Evolutionary conservation across 2,797 vertebrate species (phyloP), one percentile per base, ranked within the genome.

Genomic region (Peromyscus eremicus): DNA sequence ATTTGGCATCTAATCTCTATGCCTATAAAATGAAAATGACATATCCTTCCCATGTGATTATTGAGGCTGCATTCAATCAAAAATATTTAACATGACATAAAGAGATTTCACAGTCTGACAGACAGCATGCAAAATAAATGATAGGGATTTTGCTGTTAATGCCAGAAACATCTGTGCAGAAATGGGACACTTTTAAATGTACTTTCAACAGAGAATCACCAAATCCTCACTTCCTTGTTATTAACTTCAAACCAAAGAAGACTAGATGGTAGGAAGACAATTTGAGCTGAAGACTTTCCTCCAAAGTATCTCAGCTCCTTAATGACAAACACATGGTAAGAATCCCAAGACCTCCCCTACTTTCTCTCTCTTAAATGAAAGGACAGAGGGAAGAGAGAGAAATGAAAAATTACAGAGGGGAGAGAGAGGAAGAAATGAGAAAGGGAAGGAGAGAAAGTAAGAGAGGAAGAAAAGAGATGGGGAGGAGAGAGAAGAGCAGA

Each of bases 381-480:
- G 4, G 52, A 80, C 17, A 80, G 32, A 21, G 34, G 27, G 8
- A 17, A 64, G 27, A 34, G 32, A 55, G 37, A 7, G 16, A 52
- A 21, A 25, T 19, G 5, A 3, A 16, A 21, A 13, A 25, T 37
- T 5, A 10, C 6, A 11, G 10, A 16, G 6, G 17, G 4, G 19
- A 21, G 4, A 7, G 10, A 2, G 2, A 23, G 14, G 3, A 32
- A 12, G 3, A 60, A 8, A 19, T 3, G 11, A 21, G 29, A 13
- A 43, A 37, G 14, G 7, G 32, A 40, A 7, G 4, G 2, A n/a
- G 34, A 7, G 1, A 0, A 17, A 0, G 29, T 6, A 32, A 6
- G 25, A 7, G 32, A 2, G 16, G 7, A 6, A 9, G 21, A 7
- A 14, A 27, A 16, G 9, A 6, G 27, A 34, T 3, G 14, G 21